Evolutionary conservation across 1,140 invertebrate species (phyloP).

Genomic region (Lysiphlebus fabarum): DNA sequence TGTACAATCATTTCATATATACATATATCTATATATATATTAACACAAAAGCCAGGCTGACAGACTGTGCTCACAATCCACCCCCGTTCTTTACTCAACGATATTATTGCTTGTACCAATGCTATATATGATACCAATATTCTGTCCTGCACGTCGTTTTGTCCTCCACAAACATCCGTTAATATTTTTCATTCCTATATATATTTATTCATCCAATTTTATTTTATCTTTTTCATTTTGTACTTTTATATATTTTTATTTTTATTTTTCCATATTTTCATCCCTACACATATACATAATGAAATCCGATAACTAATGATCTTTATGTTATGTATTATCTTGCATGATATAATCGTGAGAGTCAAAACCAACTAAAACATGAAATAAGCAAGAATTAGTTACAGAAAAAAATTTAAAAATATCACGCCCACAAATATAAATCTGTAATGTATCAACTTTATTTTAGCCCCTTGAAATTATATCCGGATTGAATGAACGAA

Average conservation of each 20-base stretch:
- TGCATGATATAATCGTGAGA: not conserved
- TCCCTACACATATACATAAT: not conserved
- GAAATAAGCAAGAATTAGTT: constrained; percentile 7
- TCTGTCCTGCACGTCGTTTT: constrained; percentile 21
- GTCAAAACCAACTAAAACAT: not conserved
- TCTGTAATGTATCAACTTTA: not conserved
- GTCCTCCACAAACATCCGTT: constrained; percentile 15
- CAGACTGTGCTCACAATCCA: too few species aligned
- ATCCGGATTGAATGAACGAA: too few species aligned
- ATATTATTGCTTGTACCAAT: constrained; percentile 47
- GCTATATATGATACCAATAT: constrained; percentile 43
- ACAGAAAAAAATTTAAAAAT: not conserved
- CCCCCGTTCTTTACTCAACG: constrained; percentile 7
- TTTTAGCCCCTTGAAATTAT: not conserved
- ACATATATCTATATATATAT: too few species aligned
- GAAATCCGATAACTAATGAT: constrained; percentile 16
- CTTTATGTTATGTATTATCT: not conserved
- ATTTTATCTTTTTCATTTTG: not conserved
- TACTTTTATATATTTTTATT: not conserved
- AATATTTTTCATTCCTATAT: constrained; percentile 10
- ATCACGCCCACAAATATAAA: constrained; percentile 7
- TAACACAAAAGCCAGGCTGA: too few species aligned
- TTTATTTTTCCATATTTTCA: not conserved
- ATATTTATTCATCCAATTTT: not conserved
- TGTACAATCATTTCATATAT: not conserved